Evolutionary conservation across 2,888 invertebrate species (phyloP).

Genomic region (Agrenia bidenticulata): DNA sequence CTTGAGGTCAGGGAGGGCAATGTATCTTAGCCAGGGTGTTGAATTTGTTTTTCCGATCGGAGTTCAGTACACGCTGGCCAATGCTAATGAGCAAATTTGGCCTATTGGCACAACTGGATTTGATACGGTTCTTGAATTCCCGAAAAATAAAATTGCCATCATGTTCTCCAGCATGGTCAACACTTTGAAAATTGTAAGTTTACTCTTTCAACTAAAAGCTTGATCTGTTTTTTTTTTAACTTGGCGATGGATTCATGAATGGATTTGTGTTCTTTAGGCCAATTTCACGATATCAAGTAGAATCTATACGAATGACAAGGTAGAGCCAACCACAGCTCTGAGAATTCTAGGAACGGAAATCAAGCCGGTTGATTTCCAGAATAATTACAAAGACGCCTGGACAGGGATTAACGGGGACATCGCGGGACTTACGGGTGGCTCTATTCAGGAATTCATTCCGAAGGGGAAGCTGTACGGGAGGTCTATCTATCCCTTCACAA

Average conservation of each 20-base stretch:
- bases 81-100: slow-evolving; percentile 41
- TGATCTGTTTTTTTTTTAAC: too few species aligned
- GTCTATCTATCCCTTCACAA: slow-evolving; percentile 42
- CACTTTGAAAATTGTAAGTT: slow-evolving; percentile 33
- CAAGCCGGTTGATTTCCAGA: slow-evolving; percentile 18
- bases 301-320: slow-evolving; percentile 36
- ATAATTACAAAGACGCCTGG: slow-evolving; percentile 22
- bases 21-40: slow-evolving; percentile 42
- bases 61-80: slow-evolving; percentile 44
- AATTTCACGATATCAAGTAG: slow-evolving; percentile 40
- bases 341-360: slow-evolving; percentile 43
- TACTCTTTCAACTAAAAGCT: neutral
- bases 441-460: slow-evolving; percentile 38
- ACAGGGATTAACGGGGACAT: slow-evolving; percentile 35
- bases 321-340: slow-evolving; percentile 28
- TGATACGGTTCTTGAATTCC: slow-evolving; percentile 43
- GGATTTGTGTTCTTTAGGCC: too few species aligned
- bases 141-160: slow-evolving; percentile 43
- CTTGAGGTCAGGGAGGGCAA: slow-evolving; percentile 21
- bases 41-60: slow-evolving; percentile 46
- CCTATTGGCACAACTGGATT: slow-evolving; percentile 40
- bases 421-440: slow-evolving; percentile 27
- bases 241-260: too few species aligned
- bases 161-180: slow-evolving; percentile 48
- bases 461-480: slow-evolving; percentile 32